Evolutionary conservation across 2,113 vertebrate genomes (phyloP).

Genomic region (Oreocharis arfaki): DNA sequence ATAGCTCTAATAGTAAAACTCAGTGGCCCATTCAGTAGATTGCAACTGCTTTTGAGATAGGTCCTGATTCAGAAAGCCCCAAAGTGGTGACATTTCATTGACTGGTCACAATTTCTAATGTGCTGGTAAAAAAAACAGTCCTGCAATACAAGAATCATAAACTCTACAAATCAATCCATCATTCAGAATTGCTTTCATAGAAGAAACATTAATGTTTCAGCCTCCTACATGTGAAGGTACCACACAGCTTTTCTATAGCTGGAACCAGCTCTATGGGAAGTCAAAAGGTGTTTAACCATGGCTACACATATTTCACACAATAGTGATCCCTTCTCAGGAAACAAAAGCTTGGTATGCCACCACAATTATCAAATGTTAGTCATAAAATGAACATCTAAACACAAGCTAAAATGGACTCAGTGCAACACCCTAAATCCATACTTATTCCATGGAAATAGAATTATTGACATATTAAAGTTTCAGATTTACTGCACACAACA

Average conservation of each 20-base stretch:
- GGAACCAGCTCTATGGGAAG: neutral
- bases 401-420: neutral
- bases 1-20: neutral
- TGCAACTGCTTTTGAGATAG: neutral
- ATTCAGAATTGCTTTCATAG: neutral
- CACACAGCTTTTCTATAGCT: neutral
- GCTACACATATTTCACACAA: neutral
- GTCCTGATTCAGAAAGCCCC: neutral
- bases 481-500: neutral
- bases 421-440: neutral
- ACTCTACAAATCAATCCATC: neutral
- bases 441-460: conserved; percentile 38
- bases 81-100: neutral
- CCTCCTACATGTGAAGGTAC: neutral
- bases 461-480: conserved; percentile 43
- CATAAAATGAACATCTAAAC: neutral
- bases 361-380: conserved; percentile 11
- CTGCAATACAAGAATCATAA: neutral
- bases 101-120: neutral
- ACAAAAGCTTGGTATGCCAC: conserved; percentile 1
- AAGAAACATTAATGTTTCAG: neutral
- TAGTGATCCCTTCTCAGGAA: neutral
- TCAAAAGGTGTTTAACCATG: neutral
- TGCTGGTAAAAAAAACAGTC: neutral
- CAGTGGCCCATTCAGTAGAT: neutral